Evolutionary conservation across 2,113 vertebrate genomes (phyloP).

Genomic region (Peromyscus polionotus): DNA sequence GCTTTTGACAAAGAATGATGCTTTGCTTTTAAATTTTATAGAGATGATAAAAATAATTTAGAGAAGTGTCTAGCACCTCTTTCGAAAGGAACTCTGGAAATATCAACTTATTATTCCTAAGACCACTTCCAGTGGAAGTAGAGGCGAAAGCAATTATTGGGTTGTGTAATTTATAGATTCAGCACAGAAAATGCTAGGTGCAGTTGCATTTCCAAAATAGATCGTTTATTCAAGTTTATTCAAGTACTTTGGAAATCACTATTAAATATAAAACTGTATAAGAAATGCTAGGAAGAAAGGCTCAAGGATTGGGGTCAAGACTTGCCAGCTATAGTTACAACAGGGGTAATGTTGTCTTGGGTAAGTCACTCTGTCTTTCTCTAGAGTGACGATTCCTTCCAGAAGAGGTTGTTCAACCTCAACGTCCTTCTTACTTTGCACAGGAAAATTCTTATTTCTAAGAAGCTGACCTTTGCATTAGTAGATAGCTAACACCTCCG

Average conservation of each 20-base stretch:
- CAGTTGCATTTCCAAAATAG: slow-evolving; percentile 40
- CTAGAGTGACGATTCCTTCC: background rate
- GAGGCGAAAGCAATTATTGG: slow-evolving; percentile 64
- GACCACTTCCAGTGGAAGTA: slow-evolving; percentile 59
- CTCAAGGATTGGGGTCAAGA: background rate
- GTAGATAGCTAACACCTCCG: background rate
- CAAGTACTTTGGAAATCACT: slow-evolving; percentile 61
- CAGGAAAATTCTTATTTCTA: background rate
- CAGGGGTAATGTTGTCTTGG: background rate
- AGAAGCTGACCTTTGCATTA: background rate
- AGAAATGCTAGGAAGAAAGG: background rate
- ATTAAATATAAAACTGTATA: slow-evolving; percentile 17
- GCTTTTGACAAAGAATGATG: slow-evolving; percentile 75
- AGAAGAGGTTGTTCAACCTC: background rate
- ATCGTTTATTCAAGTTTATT: slow-evolving; percentile 63
- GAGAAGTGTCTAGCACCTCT: slow-evolving; percentile 64
- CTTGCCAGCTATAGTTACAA: background rate
- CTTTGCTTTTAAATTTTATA: slow-evolving; percentile 77
- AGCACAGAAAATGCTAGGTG: slow-evolving; percentile 46
- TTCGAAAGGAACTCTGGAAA: slow-evolving; percentile 71
- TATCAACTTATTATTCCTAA: slow-evolving; percentile 72
- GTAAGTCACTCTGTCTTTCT: background rate
- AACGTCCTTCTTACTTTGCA: background rate
- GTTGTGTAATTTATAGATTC: slow-evolving; percentile 62
- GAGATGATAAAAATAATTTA: slow-evolving; percentile 78